Evolutionary conservation across 2,113 vertebrate species (phyloP).

Genomic region (Macrotis lagotis): DNA sequence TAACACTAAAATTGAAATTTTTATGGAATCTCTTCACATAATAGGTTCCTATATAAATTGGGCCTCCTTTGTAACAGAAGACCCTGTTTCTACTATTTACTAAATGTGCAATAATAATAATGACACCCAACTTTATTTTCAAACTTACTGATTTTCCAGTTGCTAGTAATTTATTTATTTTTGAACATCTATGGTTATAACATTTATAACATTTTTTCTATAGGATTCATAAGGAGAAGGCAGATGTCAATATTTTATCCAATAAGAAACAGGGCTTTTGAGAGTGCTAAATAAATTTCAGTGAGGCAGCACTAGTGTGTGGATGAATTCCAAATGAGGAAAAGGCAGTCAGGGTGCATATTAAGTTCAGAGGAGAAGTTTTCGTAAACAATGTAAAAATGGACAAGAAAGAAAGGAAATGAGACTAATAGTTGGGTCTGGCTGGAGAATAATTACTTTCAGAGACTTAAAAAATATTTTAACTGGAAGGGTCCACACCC

Average conservation of each 20-base stretch:
- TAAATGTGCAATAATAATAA: background rate
- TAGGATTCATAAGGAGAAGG: background rate
- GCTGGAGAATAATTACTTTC: conserved; percentile 47
- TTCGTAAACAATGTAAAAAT: conserved; percentile 47
- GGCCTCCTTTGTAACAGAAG: background rate
- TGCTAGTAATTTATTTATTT: conserved; percentile 27
- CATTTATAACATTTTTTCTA: conserved; percentile 12
- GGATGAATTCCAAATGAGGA: conserved; percentile 51
- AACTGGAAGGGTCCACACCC: conserved; percentile 48
- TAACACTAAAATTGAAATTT: background rate
- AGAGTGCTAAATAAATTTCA: conserved; percentile 33
- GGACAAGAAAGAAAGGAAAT: conserved; percentile 51
- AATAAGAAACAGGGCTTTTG: background rate
- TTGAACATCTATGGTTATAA: background rate
- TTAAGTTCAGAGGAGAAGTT: conserved; percentile 47
- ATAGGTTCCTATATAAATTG: background rate
- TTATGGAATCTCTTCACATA: too few relatives aligned
- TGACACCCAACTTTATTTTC: background rate
- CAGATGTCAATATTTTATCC: conserved; percentile 44
- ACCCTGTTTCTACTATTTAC: background rate
- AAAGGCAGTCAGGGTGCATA: conserved; percentile 30
- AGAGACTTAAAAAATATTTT: conserved; percentile 44
- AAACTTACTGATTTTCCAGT: conserved; percentile 6
- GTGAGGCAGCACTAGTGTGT: background rate
- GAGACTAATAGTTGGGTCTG: conserved; percentile 24